Percentiles rank a stretch among this genome's conserved stretches.
Evolutionary conservation across 2,888 invertebrate genomes (phyloP).

Genomic region (Agonopterix heracliana): DNA sequence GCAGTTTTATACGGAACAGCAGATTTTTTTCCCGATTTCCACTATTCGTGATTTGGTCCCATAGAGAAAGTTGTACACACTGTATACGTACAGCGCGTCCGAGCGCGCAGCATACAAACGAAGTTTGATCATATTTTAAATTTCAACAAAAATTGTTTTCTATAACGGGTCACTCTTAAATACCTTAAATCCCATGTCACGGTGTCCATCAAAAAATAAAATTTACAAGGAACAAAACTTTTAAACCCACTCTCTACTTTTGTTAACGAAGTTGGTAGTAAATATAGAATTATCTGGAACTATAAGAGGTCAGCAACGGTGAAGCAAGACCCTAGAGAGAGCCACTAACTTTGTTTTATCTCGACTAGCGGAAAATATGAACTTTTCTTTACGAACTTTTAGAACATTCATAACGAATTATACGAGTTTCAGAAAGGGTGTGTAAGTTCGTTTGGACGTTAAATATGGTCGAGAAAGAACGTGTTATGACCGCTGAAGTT

Average conservation of each 20-base stretch:
- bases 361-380: slow-evolving; percentile 15
- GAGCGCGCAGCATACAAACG: too few relatives aligned
- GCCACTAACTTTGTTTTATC: slow-evolving; percentile 17
- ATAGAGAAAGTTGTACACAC: too few relatives aligned
- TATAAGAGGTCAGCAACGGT: slow-evolving; percentile 1
- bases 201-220: background rate
- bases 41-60: too few relatives aligned
- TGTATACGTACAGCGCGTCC: too few relatives aligned
- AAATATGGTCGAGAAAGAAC: too few relatives aligned
- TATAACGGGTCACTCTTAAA: too few relatives aligned
- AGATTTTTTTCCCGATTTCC: too few relatives aligned
- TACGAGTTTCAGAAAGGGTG: background rate
- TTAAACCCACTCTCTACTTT: background rate
- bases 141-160: too few relatives aligned
- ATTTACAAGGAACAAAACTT: background rate
- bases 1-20: too few relatives aligned
- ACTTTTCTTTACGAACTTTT: slow-evolving; percentile 7
- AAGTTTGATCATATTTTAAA: too few relatives aligned
- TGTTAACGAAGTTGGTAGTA: slow-evolving; percentile 1
- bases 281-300: slow-evolving; percentile 2
- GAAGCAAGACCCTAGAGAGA: slow-evolving; percentile 1
- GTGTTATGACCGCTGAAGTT: slow-evolving; percentile 13
- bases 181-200: background rate
- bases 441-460: too few relatives aligned
- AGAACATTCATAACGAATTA: background rate